Base-by-base conservation (phyloP, 2,797 vertebrate species). In the Liparis tanakae region DNA sequence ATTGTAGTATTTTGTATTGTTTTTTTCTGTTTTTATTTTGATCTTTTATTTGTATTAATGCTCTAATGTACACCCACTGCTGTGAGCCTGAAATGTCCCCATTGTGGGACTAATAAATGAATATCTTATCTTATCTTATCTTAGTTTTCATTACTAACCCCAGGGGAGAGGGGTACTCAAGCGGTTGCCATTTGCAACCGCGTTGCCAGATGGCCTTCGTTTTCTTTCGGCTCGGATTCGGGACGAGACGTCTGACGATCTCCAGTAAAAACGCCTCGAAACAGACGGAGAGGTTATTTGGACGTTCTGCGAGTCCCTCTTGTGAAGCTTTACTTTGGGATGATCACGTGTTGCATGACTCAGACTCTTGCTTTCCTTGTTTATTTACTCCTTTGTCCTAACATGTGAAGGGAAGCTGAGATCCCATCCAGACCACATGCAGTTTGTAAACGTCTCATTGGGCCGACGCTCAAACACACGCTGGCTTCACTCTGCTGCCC, bases 341-440 rank as follows among this genome's bases (percentile, higher is more conserved):
- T 57, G 44, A 54, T 30, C 74, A 54, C 46, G 65, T 51, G 60
- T 44, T 48, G 30, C 37, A 6, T 82, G 80, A 86, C 64, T 84
- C 80, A 79, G 62, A 12, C n/a, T 69, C n/a, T 68, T 46, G 25
- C 74, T 72, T 72, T 64, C 39, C 30, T 73, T 69, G 70, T 82
- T 83, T 86, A 75, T 81, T 78, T 57, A 39, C 46, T 63, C 50
- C 30, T 79, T 69, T 68, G 33, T 76, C 41, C 43, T 34, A 54
- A 64, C 59, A 10, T 46, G 48, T 68, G 59, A 84, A 46, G 67
- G 8, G 20, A 68, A 74, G 77, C 81, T 79, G 76, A 48, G 57
- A 72, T 85, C 53, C 54, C 37, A 44, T 81, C 80, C 83, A 83
- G 76, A 79, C 82, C 85, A 25, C 78, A 74, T 56, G 57, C 37